Percentiles rank a stretch among this genome's conserved stretches.
Evolutionary conservation across 1,140 invertebrate genomes (phyloP).

Genomic region (Drosophila hydei): DNA sequence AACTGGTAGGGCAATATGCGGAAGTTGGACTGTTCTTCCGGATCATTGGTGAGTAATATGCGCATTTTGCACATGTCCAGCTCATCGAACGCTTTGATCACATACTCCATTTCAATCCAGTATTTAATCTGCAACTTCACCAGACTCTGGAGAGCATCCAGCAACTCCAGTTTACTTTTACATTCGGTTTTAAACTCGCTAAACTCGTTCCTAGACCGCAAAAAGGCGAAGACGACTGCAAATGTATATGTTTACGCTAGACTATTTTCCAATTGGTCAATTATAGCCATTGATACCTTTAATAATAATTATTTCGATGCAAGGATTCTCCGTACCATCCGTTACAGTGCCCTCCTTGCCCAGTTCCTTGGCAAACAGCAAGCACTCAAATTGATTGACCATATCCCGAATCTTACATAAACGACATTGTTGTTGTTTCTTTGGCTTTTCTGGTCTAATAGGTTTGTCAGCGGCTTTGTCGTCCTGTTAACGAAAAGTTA

Average conservation of each 20-base stretch:
- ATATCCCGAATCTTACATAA: constrained; percentile 85
- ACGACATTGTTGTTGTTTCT: constrained; percentile 49
- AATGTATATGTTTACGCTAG: neutral
- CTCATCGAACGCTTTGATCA: constrained; percentile 87
- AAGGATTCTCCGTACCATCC: constrained; percentile 84
- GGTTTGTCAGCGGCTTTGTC: constrained; percentile 33
- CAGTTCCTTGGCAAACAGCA: constrained; percentile 84
- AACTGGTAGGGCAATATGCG: constrained; percentile 62
- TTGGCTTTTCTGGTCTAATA: constrained; percentile 8
- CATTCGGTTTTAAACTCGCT: constrained; percentile 36
- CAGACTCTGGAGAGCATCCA: constrained; percentile 88
- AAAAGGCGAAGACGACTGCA: constrained; percentile 59
- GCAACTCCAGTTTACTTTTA: constrained; percentile 85
- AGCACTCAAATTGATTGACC: constrained; percentile 86
- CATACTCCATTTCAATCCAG: constrained; percentile 82
- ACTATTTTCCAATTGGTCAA: neutral
- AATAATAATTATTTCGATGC: constrained; percentile 63
- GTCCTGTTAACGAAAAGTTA: constrained; percentile 12
- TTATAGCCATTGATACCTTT: constrained; percentile 41
- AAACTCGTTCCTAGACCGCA: constrained; percentile 42
- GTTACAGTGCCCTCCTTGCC: constrained; percentile 69
- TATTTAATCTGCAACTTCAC: constrained; percentile 85
- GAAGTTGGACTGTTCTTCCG: constrained; percentile 68
- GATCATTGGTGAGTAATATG: constrained; percentile 81
- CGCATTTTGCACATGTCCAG: constrained; percentile 90